phyloP scores from a whole-genome alignment of 1,140 invertebrate genomes.

The Lysiphlebus fabarum region DNA sequence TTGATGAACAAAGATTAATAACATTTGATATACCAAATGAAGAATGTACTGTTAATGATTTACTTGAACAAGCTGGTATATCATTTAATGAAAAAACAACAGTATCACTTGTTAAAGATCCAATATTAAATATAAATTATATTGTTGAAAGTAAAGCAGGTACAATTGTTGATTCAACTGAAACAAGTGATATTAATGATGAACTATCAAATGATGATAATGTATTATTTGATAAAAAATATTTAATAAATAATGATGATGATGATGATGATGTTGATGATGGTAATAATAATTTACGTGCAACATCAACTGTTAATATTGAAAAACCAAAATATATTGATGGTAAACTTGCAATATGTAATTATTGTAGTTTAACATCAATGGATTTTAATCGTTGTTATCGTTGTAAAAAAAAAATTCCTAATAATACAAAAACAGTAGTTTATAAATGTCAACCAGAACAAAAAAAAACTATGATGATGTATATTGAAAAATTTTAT shows the following conservation, averaged over 20 bases:
- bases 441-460: conserved; percentile 20
- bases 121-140: conserved; percentile 69
- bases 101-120: conserved; percentile 69
- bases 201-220: conserved; percentile 5
- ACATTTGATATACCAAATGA: conserved; percentile 75
- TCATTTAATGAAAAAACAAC: conserved; percentile 53
- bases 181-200: conserved; percentile 31
- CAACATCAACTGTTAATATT: conserved; percentile 28
- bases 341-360: conserved; percentile 69
- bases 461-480: conserved; percentile 34
- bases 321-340: conserved; percentile 59
- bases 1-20: conserved; percentile 72
- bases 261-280: conserved; percentile 31
- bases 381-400: conserved; percentile 70
- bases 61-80: conserved; percentile 66
- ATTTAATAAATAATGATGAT: neutral
- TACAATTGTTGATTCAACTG: conserved; percentile 23
- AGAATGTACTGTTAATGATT: conserved; percentile 74
- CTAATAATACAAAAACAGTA: conserved; percentile 55
- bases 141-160: conserved; percentile 59
- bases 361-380: conserved; percentile 68
- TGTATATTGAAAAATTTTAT: conserved; percentile 42
- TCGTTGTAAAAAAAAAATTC: conserved; percentile 59
- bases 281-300: conserved; percentile 34
- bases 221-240: conserved; percentile 2